Percentiles rank a stretch among this genome's conserved stretches.
phyloP scores from a whole-genome alignment of 1,140 invertebrate species.

The Pogonomyrmex californicus region DNA sequence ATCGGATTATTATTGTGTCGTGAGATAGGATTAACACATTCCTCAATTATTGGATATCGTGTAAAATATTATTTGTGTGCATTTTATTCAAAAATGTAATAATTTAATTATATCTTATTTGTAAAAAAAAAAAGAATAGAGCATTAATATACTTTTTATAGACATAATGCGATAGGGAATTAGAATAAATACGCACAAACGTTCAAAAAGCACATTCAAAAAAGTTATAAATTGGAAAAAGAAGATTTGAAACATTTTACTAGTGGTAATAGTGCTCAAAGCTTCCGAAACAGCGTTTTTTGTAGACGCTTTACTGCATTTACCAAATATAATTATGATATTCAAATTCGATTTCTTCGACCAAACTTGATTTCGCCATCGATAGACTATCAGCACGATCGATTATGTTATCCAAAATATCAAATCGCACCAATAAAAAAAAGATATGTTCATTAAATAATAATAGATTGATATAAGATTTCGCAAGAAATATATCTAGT shows the following conservation, averaged over 20 bases:
- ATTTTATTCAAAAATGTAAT: not conserved
- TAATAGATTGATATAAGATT: not conserved
- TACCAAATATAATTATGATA: conserved; percentile 6
- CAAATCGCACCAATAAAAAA: conserved; percentile 8
- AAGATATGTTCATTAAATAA: not conserved
- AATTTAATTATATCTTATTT: conserved; percentile 25
- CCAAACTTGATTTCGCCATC: not conserved
- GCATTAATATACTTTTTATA: not conserved
- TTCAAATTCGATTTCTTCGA: not conserved
- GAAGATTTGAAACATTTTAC: not conserved
- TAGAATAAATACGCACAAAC: not conserved
- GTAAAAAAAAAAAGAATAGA: not conserved
- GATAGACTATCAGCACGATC: not conserved
- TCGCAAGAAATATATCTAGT: not conserved
- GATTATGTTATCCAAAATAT: not conserved
- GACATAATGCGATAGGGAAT: not conserved
- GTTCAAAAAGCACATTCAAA: not conserved
- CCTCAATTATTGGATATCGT: not conserved
- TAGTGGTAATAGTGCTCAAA: not conserved
- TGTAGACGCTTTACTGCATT: not conserved
- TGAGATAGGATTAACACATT: not conserved
- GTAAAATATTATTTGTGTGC: not conserved
- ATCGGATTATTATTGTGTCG: conserved; percentile 23
- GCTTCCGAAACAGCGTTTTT: not conserved
- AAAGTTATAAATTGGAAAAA: not conserved